Percentiles rank a stretch among this genome's conserved stretches.
Evolutionary conservation across 2,113 vertebrate genomes (phyloP).

Genomic region (Leuciscus idus): DNA sequence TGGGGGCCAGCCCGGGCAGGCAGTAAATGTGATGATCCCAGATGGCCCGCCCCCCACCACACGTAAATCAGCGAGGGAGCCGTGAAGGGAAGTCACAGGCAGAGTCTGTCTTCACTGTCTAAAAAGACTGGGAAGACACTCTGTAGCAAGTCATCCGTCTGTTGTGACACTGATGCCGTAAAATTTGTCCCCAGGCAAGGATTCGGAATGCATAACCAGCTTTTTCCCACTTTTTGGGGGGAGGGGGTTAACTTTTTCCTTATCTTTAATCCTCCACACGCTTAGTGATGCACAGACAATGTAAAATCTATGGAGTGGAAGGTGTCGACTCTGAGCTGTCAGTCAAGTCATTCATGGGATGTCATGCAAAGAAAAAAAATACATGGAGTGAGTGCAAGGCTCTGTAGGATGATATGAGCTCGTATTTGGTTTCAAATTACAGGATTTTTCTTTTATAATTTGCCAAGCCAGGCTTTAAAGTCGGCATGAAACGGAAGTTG

Average conservation of each 20-base stretch:
- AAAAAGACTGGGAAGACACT: slow-evolving; percentile 29
- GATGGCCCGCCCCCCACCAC: slow-evolving; percentile 31
- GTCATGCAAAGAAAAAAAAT: slow-evolving; percentile 35
- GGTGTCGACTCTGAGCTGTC: slow-evolving; percentile 49
- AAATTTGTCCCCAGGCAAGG: slow-evolving; percentile 42
- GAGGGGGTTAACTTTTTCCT: not conserved
- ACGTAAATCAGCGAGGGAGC: slow-evolving; percentile 27
- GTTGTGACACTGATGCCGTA: slow-evolving; percentile 46
- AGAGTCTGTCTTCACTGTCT: slow-evolving; percentile 25
- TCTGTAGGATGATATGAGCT: not conserved
- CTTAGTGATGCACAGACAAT: slow-evolving; percentile 49
- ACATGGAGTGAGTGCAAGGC: not conserved
- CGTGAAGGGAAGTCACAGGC: slow-evolving; percentile 11
- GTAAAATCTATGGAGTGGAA: slow-evolving; percentile 42
- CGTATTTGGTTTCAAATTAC: not conserved
- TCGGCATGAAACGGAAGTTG: not conserved
- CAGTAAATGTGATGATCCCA: slow-evolving; percentile 43
- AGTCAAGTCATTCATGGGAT: slow-evolving; percentile 32
- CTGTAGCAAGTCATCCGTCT: slow-evolving; percentile 43
- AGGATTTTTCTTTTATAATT: not conserved
- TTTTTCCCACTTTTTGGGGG: not conserved
- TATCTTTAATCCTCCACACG: slow-evolving; percentile 11
- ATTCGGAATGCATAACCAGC: slow-evolving; percentile 26
- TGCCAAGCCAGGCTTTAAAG: not conserved
- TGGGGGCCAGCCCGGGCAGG: not conserved